Evolutionary conservation across 2,113 vertebrate species (phyloP).

Genomic region (Andinoacara biseriatus): DNA sequence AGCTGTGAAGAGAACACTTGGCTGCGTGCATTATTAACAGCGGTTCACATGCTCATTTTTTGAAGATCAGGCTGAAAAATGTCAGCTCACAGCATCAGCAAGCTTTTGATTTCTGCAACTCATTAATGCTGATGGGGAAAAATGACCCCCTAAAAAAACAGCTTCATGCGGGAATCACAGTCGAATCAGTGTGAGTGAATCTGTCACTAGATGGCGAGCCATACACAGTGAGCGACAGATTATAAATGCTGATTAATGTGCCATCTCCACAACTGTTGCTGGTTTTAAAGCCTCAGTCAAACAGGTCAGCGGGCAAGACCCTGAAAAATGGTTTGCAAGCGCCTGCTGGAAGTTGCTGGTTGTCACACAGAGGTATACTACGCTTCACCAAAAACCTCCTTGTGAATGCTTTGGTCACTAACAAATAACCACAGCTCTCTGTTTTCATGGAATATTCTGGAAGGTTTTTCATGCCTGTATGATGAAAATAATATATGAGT

Average conservation of each 20-base stretch:
- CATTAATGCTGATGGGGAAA: neutral
- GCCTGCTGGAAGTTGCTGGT: neutral
- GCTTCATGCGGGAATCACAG: neutral
- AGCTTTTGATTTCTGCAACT: neutral
- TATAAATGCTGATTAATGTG: neutral
- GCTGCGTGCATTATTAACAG: neutral
- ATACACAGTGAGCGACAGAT: accelerated
- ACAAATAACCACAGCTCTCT: no score
- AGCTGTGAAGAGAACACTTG: neutral
- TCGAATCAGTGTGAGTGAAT: no score
- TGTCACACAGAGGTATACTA: neutral
- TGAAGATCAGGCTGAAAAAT: neutral
- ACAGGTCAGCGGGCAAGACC: neutral
- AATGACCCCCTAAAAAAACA: neutral
- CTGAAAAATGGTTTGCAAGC: no score
- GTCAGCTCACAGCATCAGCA: neutral
- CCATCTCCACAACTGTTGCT: accelerated
- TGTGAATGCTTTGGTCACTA: neutral
- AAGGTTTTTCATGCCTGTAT: no score
- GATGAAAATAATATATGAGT: no score
- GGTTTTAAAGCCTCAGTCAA: accelerated
- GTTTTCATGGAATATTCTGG: no score
- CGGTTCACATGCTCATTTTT: neutral
- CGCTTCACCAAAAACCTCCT: neutral
- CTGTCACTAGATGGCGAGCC: neutral